Evolutionary conservation across 2,888 invertebrate species (phyloP), one percentile per base, ranked within the genome.

Genomic region (Orthosia incerta): DNA sequence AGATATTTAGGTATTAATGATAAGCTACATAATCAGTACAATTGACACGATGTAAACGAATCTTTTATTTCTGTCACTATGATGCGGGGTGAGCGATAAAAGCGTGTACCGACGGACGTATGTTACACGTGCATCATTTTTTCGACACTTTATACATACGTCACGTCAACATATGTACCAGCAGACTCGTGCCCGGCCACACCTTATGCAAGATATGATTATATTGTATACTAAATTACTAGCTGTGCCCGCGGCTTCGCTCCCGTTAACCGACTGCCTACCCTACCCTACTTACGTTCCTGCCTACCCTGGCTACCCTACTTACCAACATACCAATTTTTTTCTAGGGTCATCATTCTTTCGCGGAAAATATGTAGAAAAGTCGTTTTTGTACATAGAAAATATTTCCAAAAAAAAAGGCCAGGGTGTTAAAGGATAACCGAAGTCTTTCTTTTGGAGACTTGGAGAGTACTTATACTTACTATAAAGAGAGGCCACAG

Each of bases 71-170:
- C 45, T 51, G 51, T 23, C 67, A 23, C 5, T 31, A 50, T 51
- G 45, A 65, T 48, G 53, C 16, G 55, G 46, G 26, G 66, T 50
- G 39, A 15, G 66, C 20, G 57, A 66, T 67, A 59, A 76, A 67
- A 74, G 13, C 50, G 23, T 18, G 26, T 59, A 68, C 46, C 13
- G 23, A n/a, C 15, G 51, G 23, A n/a, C 15, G 51, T 48, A 16
- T 31, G 23, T 4, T 12, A 69, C 51, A 77, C 70, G 78, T 76
- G 74, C 46, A 53, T 23, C 39, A 31, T 56, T 66, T 73, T 74
- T 73, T 62, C 20, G 18, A 18, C 67, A 56, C 18, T 23, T 16
- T 45, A 48, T 15, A 48, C 45, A 18, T 39, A 63, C 45, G 13
- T 46, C 15, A 59, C 23, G 20, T 15, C 20, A 59, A 53, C 20